phyloP scores from a whole-genome alignment of 2,797 vertebrate species.

The Thamnophis elegans region DNA sequence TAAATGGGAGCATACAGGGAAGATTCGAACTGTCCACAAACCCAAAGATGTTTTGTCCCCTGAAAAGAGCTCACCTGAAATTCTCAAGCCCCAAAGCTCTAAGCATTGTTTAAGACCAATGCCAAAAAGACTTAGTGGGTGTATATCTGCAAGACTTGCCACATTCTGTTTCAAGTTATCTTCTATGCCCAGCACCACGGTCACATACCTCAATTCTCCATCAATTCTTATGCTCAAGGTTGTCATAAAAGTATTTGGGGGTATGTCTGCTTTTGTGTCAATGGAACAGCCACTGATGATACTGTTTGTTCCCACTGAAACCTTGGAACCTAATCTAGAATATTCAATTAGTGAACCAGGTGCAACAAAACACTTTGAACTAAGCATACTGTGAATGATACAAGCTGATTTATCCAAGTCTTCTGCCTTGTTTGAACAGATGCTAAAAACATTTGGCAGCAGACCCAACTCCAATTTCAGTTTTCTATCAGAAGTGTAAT shows the following conservation, averaged over 20 bases:
- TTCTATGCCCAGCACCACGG: slow-evolving; percentile 75
- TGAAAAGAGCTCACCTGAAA: slow-evolving; percentile 78
- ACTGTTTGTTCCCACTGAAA: slow-evolving; percentile 74
- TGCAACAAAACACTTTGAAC: slow-evolving; percentile 71
- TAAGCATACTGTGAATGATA: slow-evolving; percentile 81
- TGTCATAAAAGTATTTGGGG: slow-evolving; percentile 79
- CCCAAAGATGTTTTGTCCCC: slow-evolving; percentile 63
- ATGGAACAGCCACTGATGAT: slow-evolving; percentile 83
- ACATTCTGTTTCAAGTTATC: slow-evolving; percentile 82
- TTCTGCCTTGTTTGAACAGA: slow-evolving; percentile 34
- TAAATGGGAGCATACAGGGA: slow-evolving; percentile 79
- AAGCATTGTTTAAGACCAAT: slow-evolving; percentile 74
- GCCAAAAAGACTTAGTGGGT: slow-evolving; percentile 75
- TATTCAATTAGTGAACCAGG: slow-evolving; percentile 84
- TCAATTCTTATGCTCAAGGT: slow-evolving; percentile 77
- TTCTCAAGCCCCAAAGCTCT: slow-evolving; percentile 74
- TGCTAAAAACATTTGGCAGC: slow-evolving; percentile 77
- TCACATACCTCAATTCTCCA: slow-evolving; percentile 70
- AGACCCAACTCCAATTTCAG: slow-evolving; percentile 82
- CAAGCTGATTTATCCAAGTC: slow-evolving; percentile 57
- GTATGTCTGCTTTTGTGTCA: slow-evolving; percentile 67
- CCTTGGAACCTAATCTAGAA: slow-evolving; percentile 78
- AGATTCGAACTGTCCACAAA: slow-evolving; percentile 87
- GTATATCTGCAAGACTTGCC: slow-evolving; percentile 58
- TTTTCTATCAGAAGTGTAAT: slow-evolving; percentile 76